Conservation (phyloP, 2,888 invertebrate genomes). For the Synanthedon vespiformis region DNA sequence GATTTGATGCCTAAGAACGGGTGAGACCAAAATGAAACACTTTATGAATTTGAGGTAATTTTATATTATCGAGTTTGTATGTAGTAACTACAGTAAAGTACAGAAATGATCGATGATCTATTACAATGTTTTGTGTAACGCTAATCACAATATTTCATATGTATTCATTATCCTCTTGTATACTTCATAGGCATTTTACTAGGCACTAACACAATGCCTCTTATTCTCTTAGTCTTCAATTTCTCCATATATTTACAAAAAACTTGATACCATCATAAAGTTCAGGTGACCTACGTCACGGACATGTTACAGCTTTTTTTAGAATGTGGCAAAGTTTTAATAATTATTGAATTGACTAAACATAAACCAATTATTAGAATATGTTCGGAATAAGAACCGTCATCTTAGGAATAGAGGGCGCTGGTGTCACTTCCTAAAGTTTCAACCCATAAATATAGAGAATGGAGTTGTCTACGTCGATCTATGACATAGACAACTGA, state of each 20-base stretch:
- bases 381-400: no score
- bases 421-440: no score
- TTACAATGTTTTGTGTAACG: slow-evolving; percentile 50
- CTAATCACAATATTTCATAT: slow-evolving; percentile 68
- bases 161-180: slow-evolving; percentile 59
- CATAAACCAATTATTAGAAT: no score
- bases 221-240: slow-evolving; percentile 52
- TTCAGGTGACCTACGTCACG: slow-evolving; percentile 17
- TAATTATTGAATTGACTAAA: slow-evolving; percentile 3
- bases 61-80: slow-evolving; percentile 70
- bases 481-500: no score
- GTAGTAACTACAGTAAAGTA: slow-evolving; percentile 69
- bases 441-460: no score
- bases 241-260: slow-evolving; percentile 60
- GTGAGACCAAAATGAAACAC: slow-evolving; percentile 19
- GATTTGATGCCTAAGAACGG: no score
- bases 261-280: slow-evolving; percentile 22
- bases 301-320: slow-evolving; percentile 3
- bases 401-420: no score
- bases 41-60: slow-evolving; percentile 58
- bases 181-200: slow-evolving; percentile 58
- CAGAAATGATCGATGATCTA: slow-evolving; percentile 64
- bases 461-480: no score
- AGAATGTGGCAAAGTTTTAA: not conserved
- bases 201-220: slow-evolving; percentile 53